Conservation (phyloP, 2,113 vertebrate genomes). For the Fulica atra region DNA sequence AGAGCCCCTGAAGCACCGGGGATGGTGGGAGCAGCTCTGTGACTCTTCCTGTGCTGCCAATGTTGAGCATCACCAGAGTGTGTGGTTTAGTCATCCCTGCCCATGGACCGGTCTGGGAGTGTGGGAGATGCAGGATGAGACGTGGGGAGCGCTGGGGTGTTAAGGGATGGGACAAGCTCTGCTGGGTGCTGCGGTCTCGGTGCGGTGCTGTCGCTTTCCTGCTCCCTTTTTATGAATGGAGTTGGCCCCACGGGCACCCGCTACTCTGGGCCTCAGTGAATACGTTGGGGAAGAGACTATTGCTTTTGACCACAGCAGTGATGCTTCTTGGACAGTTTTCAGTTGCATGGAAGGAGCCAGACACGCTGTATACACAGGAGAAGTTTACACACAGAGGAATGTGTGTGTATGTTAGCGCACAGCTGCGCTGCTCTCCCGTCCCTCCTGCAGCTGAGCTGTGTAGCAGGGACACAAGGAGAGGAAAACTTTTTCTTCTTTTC, state of each 20-base stretch:
- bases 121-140: rapidly evolving
- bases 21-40: not conserved
- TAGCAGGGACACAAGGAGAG: not conserved
- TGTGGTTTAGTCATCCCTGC: not conserved
- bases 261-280: not conserved
- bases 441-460: not conserved
- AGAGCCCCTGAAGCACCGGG: rapidly evolving
- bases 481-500: conserved; percentile 29
- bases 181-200: not conserved
- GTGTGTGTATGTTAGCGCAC: not conserved
- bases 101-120: rapidly evolving
- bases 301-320: not conserved
- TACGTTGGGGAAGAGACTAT: not conserved
- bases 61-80: rapidly evolving
- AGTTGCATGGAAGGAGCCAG: not conserved
- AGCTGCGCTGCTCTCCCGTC: not conserved
- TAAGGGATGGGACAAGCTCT: not conserved
- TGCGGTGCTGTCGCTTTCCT: not conserved
- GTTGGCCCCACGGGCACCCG: rapidly evolving
- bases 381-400: not conserved
- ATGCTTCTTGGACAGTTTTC: not conserved
- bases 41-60: no score
- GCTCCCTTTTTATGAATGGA: not conserved
- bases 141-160: not conserved
- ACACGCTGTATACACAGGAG: not conserved